Base-by-base conservation (phyloP, 2,113 vertebrate species). In the Xenus cinereus region DNA sequence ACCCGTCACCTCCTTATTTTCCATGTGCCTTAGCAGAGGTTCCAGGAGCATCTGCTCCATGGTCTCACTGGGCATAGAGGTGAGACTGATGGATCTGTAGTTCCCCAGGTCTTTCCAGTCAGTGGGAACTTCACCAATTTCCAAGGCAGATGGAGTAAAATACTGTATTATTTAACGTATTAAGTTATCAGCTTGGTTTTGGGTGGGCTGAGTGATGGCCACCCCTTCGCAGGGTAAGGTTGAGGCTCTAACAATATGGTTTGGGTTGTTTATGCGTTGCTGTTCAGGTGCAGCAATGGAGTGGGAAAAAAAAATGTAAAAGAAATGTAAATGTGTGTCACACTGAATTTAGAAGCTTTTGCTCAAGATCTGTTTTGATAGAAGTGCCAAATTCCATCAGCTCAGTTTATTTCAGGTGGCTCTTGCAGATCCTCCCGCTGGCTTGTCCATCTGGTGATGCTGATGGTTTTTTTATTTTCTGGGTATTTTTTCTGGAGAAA, bases 341-440 rank as follows among this genome's bases (percentile, higher is more conserved):
- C 4, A 41, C 94, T 76, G 92, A 81, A 92, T 94, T 88, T n/a
- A 41, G 88, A 72, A 92, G 81, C 67, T 94, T 85, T 37, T 77
- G 33, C 87, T 87, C 50, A 8, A 77, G 95, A 95, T 95, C 23
- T 74, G 84, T 68, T 97, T 67, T 89, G 92, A 84, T 79, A 7
- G 86, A 77, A 92, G 59, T 93, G 96, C 91, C 95, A 97, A 75
- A 84, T 90, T 85, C 94, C 28, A 95, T 95, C 93, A 95, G 83
- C 81, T 83, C 28, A 56, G 69, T 72, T 84, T 86, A 60, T 86
- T 94, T 97, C 96, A 95, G 96, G 96, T 90, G 94, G 83, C 82
- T 95, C 81, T 50, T 51, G 78, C 75, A 54, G 59, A 80, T 83
- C 51, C 76, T 96, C 94, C 91, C 2, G 43, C 94, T 96, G 95